phyloP scores from a whole-genome alignment of 2,797 vertebrate species.

The Rhadinocentrus ornatus region DNA sequence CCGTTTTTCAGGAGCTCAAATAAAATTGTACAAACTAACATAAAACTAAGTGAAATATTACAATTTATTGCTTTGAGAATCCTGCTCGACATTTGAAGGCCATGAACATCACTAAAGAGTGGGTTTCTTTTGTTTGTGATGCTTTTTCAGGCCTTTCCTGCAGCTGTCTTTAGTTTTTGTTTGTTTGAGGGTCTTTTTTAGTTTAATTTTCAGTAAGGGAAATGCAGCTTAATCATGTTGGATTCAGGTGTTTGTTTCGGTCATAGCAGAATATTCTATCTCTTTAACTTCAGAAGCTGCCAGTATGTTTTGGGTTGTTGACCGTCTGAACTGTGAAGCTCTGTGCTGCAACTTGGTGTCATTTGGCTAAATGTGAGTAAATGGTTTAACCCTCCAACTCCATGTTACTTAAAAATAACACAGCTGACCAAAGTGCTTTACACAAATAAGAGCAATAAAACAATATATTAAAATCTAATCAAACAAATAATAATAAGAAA shows the following conservation, averaged over 20 bases:
- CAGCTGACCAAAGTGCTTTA: too few relatives aligned
- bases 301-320: background rate
- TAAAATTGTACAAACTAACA: background rate
- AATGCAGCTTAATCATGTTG: background rate
- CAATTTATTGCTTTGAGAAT: background rate
- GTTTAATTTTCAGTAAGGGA: background rate
- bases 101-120: background rate
- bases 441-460: too few relatives aligned
- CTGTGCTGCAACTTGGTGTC: background rate
- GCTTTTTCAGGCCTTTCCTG: background rate
- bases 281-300: too few relatives aligned
- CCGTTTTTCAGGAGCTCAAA: background rate
- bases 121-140: background rate
- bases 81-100: background rate
- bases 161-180: background rate
- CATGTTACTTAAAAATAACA: too few relatives aligned
- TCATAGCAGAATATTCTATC: too few relatives aligned
- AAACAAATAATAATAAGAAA: too few relatives aligned
- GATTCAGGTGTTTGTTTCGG: too few relatives aligned
- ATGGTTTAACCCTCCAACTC: too few relatives aligned
- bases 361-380: background rate
- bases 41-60: background rate
- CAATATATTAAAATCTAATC: too few relatives aligned
- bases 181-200: background rate
- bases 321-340: background rate